Evolutionary conservation across 2,113 vertebrate species (phyloP).

Genomic region (Thalassoma bifasciatum): DNA sequence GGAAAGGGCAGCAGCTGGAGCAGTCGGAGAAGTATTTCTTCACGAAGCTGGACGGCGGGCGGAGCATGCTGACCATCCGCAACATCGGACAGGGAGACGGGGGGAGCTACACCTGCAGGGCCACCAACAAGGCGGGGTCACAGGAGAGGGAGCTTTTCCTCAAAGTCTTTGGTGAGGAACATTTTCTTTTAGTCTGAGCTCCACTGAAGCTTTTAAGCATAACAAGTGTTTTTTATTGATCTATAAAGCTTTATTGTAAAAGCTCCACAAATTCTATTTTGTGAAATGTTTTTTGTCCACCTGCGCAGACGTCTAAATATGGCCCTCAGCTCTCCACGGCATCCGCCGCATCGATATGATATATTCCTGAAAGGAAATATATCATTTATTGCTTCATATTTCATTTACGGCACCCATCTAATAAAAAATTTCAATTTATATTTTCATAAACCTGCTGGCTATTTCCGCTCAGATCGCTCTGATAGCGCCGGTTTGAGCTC

Average conservation of each 20-base stretch:
- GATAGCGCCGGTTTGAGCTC: slow-evolving; percentile 63
- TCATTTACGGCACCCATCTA: slow-evolving; percentile 51
- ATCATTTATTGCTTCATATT: slow-evolving; percentile 67
- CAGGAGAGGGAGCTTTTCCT: slow-evolving; percentile 91
- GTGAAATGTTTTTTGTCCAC: slow-evolving; percentile 30
- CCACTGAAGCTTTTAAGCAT: slow-evolving; percentile 7
- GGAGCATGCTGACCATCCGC: slow-evolving; percentile 89
- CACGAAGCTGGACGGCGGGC: slow-evolving; percentile 82
- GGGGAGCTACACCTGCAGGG: slow-evolving; percentile 90
- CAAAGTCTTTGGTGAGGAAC: slow-evolving; percentile 95
- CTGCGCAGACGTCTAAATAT: slow-evolving; percentile 25
- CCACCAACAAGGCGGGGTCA: slow-evolving; percentile 94
- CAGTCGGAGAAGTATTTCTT: slow-evolving; percentile 89
- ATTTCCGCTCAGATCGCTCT: slow-evolving; percentile 70
- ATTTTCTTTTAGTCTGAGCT: slow-evolving; percentile 2
- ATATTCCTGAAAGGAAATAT: slow-evolving; percentile 55
- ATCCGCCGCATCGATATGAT: slow-evolving; percentile 52
- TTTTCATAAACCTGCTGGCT: slow-evolving; percentile 77
- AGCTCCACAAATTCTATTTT: slow-evolving; percentile 31
- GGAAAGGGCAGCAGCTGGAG: slow-evolving; percentile 89
- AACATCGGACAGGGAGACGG: slow-evolving; percentile 90
- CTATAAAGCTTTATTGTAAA: slow-evolving; percentile 46
- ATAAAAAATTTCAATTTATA: slow-evolving; percentile 73
- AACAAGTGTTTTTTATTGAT: slow-evolving; percentile 31
- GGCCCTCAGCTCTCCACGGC: slow-evolving; percentile 30